Conservation (phyloP, 1,140 invertebrate genomes). For the Heliconius hewitsoni region DNA sequence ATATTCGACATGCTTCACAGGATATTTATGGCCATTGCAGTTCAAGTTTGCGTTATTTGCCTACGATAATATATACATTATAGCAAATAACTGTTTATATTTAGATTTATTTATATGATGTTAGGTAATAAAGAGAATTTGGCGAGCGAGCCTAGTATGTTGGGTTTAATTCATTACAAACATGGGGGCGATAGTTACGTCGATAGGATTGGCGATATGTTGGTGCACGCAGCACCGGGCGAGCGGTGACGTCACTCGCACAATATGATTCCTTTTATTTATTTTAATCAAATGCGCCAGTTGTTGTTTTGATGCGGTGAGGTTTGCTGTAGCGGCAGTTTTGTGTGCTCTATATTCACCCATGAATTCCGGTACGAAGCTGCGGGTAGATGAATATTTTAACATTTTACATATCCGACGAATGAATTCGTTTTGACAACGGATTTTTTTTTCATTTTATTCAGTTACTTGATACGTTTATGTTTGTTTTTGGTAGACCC, state of each 20-base stretch:
- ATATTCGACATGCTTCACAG: constrained; percentile 64
- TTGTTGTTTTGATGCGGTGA: constrained; percentile 74
- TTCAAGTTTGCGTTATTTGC: constrained; percentile 36
- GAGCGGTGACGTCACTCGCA: constrained; percentile 43
- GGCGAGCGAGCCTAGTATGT: constrained; percentile 21
- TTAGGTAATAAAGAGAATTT: constrained; percentile 36
- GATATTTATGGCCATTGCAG: constrained; percentile 62
- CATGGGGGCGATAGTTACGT: constrained; percentile 32
- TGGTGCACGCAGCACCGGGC: constrained; percentile 39
- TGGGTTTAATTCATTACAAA: constrained; percentile 28
- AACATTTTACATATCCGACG: constrained; percentile 80
- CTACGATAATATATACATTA: constrained; percentile 17
- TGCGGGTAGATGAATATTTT: constrained; percentile 78
- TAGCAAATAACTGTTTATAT: not conserved
- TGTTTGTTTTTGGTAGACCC: constrained; percentile 52
- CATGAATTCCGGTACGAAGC: constrained; percentile 74
- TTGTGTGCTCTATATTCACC: constrained; percentile 72
- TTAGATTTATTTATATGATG: constrained; percentile 17
- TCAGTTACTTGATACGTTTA: constrained; percentile 73
- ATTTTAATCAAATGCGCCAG: constrained; percentile 77
- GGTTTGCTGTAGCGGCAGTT: constrained; percentile 71
- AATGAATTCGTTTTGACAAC: constrained; percentile 74
- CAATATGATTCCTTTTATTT: constrained; percentile 75
- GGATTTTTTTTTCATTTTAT: constrained; percentile 71
- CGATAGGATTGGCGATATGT: constrained; percentile 51